Conservation (phyloP, 1,140 invertebrate species). For the Parapsyche elsis region DNA sequence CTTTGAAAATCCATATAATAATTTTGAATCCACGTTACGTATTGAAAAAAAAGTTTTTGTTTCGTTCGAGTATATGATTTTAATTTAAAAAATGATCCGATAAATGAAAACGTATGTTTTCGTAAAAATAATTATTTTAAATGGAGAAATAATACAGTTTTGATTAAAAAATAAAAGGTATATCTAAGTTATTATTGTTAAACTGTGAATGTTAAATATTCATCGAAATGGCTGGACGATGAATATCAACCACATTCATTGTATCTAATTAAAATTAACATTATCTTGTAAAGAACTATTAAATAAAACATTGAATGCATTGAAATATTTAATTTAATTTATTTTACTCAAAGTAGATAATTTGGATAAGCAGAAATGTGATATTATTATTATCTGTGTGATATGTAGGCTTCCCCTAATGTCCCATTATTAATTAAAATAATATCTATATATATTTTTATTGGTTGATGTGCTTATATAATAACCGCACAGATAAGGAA, state of each 20-base stretch:
- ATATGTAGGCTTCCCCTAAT: neutral
- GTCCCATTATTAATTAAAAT: neutral
- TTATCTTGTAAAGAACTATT: constrained; percentile 11
- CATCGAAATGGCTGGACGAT: constrained; percentile 44
- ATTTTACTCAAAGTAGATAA: neutral
- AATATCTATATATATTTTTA: neutral
- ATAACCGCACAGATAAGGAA: neutral
- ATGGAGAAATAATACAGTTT: neutral
- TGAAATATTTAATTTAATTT: constrained; percentile 15
- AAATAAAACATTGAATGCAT: constrained; percentile 33
- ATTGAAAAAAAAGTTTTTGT: neutral
- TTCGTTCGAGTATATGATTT: neutral
- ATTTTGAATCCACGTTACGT: neutral
- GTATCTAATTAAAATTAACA: neutral
- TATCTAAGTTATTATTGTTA: neutral
- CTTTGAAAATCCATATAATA: neutral
- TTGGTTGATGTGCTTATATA: neutral
- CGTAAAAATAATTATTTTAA: neutral
- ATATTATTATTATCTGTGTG: neutral
- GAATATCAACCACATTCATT: constrained; percentile 30
- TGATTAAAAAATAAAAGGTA: neutral
- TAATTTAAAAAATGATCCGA: neutral
- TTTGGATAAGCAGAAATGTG: neutral
- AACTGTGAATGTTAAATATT: constrained; percentile 32
- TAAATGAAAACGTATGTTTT: neutral